A percentile compares a stretch with the other conserved stretches of the same genome.
Evolutionary conservation across 2,888 invertebrate species (phyloP).

Genomic region (Melanchra persicariae): DNA sequence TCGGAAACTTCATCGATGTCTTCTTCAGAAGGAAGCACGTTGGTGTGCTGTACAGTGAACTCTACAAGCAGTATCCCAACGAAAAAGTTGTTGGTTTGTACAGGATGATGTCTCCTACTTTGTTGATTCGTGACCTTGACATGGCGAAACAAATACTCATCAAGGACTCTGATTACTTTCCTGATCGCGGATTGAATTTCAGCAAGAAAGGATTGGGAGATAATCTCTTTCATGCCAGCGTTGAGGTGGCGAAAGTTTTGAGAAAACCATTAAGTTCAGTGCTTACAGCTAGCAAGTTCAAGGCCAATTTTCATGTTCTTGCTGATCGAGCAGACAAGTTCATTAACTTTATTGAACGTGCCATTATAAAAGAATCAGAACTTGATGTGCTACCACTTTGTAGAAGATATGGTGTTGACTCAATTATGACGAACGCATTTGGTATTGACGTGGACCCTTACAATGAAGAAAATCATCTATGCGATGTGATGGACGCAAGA

Average conservation of each 20-base stretch:
- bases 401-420: conserved; percentile 67
- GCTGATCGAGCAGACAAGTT: conserved; percentile 70
- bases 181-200: conserved; percentile 73
- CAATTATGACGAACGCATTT: conserved; percentile 64
- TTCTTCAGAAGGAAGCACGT: conserved; percentile 66
- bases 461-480: conserved; percentile 55
- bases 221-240: conserved; percentile 76
- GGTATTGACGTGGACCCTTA: conserved; percentile 67
- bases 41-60: conserved; percentile 66
- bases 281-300: conserved; percentile 77
- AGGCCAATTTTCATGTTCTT: conserved; percentile 69
- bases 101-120: conserved; percentile 72
- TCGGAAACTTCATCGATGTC: conserved; percentile 68
- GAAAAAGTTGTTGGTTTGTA: conserved; percentile 78
- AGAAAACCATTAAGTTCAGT: conserved; percentile 73
- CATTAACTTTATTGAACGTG: conserved; percentile 66
- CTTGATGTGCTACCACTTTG: conserved; percentile 62
- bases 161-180: conserved; percentile 76
- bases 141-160: conserved; percentile 75
- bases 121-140: conserved; percentile 78
- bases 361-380: conserved; percentile 50
- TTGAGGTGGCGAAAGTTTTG: conserved; percentile 70
- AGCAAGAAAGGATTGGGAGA: conserved; percentile 73
- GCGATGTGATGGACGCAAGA: conserved; percentile 60
- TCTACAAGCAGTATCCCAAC: conserved; percentile 76